These are phyloP conservation scores for Cremastinae sp. DNA, from an alignment of 2,888 invertebrate genomes.

Conservation along the genomic window DNA sequence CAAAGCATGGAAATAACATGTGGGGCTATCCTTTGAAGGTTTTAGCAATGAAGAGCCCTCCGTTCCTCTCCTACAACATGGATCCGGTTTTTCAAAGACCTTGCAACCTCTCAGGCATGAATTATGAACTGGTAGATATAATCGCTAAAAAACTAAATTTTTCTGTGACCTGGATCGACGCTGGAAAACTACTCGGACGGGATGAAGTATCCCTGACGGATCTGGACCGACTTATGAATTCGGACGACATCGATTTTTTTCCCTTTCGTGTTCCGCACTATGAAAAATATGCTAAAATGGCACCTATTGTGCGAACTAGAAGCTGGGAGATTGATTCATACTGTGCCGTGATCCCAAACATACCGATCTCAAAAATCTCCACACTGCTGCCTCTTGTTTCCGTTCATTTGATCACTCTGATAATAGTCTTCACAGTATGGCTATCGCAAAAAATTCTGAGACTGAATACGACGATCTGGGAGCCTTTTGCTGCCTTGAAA, in stretches of 20 bases:
- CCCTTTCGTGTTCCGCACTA: too few relatives aligned
- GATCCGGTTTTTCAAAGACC: constrained; percentile 9
- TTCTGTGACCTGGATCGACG: neutral
- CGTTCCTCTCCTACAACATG: neutral
- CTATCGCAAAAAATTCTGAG: neutral
- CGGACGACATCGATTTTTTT: too few relatives aligned
- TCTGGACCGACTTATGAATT: too few relatives aligned
- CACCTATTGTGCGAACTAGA: too few relatives aligned
- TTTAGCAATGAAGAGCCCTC: constrained; percentile 5
- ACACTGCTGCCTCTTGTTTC: neutral
- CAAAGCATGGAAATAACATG: constrained; percentile 61
- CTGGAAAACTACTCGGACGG: neutral
- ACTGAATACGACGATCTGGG: neutral
- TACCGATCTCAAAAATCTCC: neutral
- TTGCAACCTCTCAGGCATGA: neutral
- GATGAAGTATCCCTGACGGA: too few relatives aligned
- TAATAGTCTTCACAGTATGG: constrained; percentile 3
- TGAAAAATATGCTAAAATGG: too few relatives aligned
- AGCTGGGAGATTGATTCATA: too few relatives aligned
- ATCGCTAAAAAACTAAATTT: constrained; percentile 7
- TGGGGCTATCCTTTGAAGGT: constrained; percentile 60
- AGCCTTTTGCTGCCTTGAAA: neutral
- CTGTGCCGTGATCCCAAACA: neutral
- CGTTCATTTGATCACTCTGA: neutral
- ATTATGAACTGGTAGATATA: neutral